phyloP scores from a whole-genome alignment of 2,797 vertebrate species.

The Echiichthys vipera region DNA sequence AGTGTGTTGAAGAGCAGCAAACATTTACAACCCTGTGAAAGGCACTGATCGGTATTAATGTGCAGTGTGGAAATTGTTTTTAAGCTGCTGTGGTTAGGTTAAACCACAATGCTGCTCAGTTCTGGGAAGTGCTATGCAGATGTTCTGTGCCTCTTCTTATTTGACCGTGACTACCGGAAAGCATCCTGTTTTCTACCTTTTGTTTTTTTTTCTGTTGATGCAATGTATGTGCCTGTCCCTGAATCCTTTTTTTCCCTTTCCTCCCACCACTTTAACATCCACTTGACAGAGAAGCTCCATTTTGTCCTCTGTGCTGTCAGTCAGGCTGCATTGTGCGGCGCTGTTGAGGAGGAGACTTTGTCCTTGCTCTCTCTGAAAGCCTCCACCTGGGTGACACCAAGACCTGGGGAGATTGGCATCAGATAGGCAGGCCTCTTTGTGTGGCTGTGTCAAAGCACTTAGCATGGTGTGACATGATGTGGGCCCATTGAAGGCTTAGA shows the following conservation, averaged over 20 bases:
- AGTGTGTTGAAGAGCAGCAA: constrained; percentile 13
- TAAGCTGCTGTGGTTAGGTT: background rate
- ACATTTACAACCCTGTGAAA: constrained; percentile 14
- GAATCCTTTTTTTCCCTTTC: constrained; percentile 34
- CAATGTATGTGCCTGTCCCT: constrained; percentile 8
- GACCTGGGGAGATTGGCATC: constrained; percentile 69
- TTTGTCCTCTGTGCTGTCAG: constrained; percentile 68
- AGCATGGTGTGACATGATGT: constrained; percentile 68
- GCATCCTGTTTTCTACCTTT: constrained; percentile 22
- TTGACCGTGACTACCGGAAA: constrained; percentile 18
- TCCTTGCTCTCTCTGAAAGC: constrained; percentile 68
- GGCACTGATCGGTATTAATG: constrained; percentile 8
- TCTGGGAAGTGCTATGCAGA: constrained; percentile 2
- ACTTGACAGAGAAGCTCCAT: constrained; percentile 60
- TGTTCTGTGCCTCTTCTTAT: constrained; percentile 5
- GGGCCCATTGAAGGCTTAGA: constrained; percentile 54
- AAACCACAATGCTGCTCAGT: background rate
- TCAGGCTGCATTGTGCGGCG: constrained; percentile 57
- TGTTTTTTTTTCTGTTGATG: constrained; percentile 20
- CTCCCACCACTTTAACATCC: constrained; percentile 49
- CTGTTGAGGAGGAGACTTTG: constrained; percentile 59
- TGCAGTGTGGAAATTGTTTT: background rate
- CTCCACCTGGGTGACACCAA: constrained; percentile 66
- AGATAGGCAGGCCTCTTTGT: constrained; percentile 75
- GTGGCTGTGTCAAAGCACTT: constrained; percentile 71